Evolutionary conservation across 2,113 vertebrate genomes (phyloP).

Genomic region (Acanthisitta chloris): DNA sequence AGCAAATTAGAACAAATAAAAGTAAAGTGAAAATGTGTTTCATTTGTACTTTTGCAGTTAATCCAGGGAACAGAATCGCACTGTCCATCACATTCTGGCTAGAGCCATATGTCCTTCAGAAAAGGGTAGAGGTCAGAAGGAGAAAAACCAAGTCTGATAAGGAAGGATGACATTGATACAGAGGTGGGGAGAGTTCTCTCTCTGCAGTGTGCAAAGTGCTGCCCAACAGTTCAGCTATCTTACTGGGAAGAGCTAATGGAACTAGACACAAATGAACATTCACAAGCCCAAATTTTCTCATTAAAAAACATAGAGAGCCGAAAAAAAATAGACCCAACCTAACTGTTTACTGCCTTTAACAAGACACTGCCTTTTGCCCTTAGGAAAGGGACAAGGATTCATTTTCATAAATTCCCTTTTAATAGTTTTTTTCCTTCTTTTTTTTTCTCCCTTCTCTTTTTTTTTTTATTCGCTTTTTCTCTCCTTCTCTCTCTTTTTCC

Average conservation of each 20-base stretch:
- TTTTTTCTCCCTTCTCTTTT: background rate
- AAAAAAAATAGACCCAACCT: background rate
- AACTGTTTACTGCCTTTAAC: slow-evolving; percentile 56
- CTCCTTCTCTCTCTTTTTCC: slow-evolving; percentile 22
- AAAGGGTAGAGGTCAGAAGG: background rate
- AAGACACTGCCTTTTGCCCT: slow-evolving; percentile 67
- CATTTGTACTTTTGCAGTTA: background rate
- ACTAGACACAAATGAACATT: slow-evolving; percentile 37
- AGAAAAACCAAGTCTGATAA: background rate
- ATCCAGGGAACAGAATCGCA: background rate
- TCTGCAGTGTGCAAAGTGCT: background rate
- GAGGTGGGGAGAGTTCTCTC: slow-evolving; percentile 3
- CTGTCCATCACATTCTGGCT: background rate
- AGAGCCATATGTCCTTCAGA: background rate
- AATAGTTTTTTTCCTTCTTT: slow-evolving; percentile 67
- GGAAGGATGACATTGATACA: background rate
- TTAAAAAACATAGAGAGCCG: slow-evolving; percentile 29
- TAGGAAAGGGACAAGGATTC: slow-evolving; percentile 75
- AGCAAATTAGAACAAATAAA: background rate
- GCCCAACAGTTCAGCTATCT: background rate
- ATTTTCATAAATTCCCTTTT: slow-evolving; percentile 82
- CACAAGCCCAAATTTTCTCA: slow-evolving; percentile 49
- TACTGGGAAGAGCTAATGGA: slow-evolving; percentile 23
- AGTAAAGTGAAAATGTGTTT: background rate
- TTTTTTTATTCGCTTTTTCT: background rate